These are phyloP conservation scores for Acipenser ruthenus DNA, from an alignment of 2,797 vertebrate genomes.

Conservation along the genomic window DNA sequence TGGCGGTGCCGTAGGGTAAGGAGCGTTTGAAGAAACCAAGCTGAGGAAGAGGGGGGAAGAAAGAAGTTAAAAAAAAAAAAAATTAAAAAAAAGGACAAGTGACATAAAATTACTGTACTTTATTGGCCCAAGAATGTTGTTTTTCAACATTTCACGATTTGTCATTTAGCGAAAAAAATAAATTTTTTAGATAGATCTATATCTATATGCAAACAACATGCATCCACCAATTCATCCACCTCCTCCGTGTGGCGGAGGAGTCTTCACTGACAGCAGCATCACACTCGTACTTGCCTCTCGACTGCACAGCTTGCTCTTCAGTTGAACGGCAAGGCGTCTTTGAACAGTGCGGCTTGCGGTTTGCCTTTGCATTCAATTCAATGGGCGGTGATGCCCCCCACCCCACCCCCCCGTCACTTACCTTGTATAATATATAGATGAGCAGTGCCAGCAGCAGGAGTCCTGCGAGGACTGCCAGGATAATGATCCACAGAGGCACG, in stretches of 20 bases:
- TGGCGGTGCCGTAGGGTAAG: slow-evolving; percentile 78
- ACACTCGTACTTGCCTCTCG: not conserved
- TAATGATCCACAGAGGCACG: slow-evolving; percentile 86
- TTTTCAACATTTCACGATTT: not conserved
- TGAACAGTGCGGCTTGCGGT: not conserved
- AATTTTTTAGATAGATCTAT: not conserved
- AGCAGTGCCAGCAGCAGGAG: slow-evolving; percentile 81
- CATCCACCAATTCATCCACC: not conserved
- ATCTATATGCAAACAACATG: not conserved
- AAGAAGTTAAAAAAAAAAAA: slow-evolving; percentile 7
- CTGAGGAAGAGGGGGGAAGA: slow-evolving; percentile 38
- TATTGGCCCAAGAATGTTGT: not conserved
- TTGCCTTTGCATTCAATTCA: too few relatives aligned
- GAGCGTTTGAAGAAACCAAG: slow-evolving; percentile 88
- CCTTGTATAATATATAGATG: slow-evolving; percentile 87
- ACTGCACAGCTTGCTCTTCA: not conserved
- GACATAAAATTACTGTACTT: too few relatives aligned
- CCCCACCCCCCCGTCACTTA: slow-evolving; percentile 37
- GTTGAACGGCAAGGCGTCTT: not conserved
- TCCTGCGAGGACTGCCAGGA: slow-evolving; percentile 81
- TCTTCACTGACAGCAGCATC: not conserved
- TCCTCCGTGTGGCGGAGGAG: too few relatives aligned
- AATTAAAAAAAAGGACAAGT: slow-evolving; percentile 7
- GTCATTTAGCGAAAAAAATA: too few relatives aligned
- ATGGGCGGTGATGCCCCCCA: too few relatives aligned